A percentile compares a stretch with the other conserved stretches of the same genome.
Conservation (phyloP, 2,113 vertebrate genomes). For the Acanthisitta chloris region DNA sequence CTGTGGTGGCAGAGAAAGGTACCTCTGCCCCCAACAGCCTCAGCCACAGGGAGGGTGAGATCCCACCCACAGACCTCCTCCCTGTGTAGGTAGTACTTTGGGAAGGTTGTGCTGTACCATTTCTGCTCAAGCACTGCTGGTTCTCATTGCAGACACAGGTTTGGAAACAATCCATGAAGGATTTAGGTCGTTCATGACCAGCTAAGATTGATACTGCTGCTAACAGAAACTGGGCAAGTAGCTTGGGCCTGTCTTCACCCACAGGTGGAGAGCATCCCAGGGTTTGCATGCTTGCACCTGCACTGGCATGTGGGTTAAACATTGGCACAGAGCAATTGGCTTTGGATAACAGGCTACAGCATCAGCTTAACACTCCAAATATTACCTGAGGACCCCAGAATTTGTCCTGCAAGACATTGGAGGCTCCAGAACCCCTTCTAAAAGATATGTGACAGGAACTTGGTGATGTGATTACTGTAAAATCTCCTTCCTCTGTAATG, state of each 20-base stretch:
- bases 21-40: not conserved
- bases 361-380: not conserved
- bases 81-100: not conserved
- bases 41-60: not conserved
- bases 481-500: not conserved
- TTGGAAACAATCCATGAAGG: not conserved
- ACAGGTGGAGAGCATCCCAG: not conserved
- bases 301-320: not conserved
- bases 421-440: not conserved
- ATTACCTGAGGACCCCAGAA: not conserved
- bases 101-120: not conserved
- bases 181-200: not conserved
- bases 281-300: not conserved
- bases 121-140: not conserved
- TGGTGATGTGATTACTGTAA: fast-evolving
- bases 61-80: not conserved
- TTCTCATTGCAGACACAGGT: fast-evolving
- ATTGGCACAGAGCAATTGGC: not conserved
- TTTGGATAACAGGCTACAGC: not conserved
- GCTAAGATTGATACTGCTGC: not conserved
- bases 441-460: not conserved
- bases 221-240: not conserved
- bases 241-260: not conserved
- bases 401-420: not conserved
- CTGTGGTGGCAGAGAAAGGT: not conserved